These are phyloP conservation scores for Papilio gigon DNA, from an alignment of 2,888 invertebrate genomes.

Conservation along the genomic window DNA sequence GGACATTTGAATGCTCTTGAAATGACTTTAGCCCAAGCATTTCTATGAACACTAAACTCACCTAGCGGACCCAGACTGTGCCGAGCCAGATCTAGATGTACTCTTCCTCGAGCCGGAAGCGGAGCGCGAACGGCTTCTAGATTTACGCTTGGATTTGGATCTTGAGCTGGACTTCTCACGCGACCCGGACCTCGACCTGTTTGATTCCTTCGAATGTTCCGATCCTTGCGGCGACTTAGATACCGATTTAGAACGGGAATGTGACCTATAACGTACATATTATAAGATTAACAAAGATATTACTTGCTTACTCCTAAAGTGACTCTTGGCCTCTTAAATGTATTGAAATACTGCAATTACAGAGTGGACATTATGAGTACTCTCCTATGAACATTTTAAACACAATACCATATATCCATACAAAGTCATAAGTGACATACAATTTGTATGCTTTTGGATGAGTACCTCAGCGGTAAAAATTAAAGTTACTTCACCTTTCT, in stretches of 20 bases:
- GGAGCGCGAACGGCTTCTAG: conserved; percentile 68
- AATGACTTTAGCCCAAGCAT: not conserved
- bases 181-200: conserved; percentile 56
- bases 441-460: no score
- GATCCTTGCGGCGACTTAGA: conserved; percentile 53
- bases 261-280: conserved; percentile 45
- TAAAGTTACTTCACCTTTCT: conserved; percentile 62
- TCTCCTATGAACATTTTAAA: no score
- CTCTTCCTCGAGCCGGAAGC: conserved; percentile 66
- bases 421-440: no score
- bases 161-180: conserved; percentile 52
- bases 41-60: conserved; percentile 43
- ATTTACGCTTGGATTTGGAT: conserved; percentile 65
- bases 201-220: conserved; percentile 57
- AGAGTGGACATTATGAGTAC: no score
- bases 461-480: no score
- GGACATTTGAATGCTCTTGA: not conserved
- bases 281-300: no score
- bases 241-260: conserved; percentile 54
- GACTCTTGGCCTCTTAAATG: no score
- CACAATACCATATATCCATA: no score
- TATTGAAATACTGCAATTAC: no score
- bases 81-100: conserved; percentile 63
- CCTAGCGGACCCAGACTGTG: conserved; percentile 62
- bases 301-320: no score